These are phyloP conservation scores for Austrofundulus limnaeus DNA, from an alignment of 2,113 vertebrate genomes.

Conservation along the genomic window DNA sequence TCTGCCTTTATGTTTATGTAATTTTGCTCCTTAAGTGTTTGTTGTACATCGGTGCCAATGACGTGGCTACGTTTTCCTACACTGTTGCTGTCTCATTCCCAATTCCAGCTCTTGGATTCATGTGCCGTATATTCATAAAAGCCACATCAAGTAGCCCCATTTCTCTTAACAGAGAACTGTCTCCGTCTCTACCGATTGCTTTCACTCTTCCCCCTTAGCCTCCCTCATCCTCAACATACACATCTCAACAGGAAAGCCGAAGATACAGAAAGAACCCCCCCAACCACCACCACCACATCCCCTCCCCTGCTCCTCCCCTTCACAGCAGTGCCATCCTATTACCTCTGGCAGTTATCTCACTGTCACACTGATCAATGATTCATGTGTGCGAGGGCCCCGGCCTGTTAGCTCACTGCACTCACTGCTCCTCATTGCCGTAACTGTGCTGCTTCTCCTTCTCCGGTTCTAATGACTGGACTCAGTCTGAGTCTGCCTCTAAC, in stretches of 20 bases:
- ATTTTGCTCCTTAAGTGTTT: no score
- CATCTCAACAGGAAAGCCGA: constrained; percentile 48
- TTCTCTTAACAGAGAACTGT: constrained; percentile 22
- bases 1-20: not conserved
- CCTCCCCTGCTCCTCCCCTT: no score
- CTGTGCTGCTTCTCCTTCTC: constrained; percentile 36
- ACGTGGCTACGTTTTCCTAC: no score
- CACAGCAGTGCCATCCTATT: constrained; percentile 66
- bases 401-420: constrained; percentile 69
- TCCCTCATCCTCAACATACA: constrained; percentile 54
- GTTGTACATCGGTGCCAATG: no score
- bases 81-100: constrained; percentile 7
- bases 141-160: constrained; percentile 37
- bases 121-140: constrained; percentile 26
- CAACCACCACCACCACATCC: no score
- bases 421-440: constrained; percentile 44
- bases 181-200: constrained; percentile 26
- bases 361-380: constrained; percentile 76
- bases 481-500: constrained; percentile 37
- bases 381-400: constrained; percentile 54
- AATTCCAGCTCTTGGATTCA: constrained; percentile 8
- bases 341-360: constrained; percentile 74
- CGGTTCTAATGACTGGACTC: constrained; percentile 70
- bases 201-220: constrained; percentile 32
- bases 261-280: constrained; percentile 49